Evolutionary conservation across 1,140 invertebrate species (phyloP).

Genomic region (Octopus bimaculoides): DNA sequence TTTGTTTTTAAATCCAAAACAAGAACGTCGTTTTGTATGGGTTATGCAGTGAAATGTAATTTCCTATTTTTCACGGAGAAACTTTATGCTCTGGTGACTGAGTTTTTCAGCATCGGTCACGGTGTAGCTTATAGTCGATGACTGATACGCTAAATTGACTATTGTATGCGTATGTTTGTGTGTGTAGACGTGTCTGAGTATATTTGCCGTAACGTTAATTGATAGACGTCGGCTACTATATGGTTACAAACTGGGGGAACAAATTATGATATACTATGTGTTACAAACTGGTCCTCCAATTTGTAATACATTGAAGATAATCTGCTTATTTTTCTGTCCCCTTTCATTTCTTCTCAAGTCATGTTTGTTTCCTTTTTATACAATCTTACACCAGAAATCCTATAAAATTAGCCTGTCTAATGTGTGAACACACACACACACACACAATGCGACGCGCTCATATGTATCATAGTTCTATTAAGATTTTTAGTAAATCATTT

Average conservation of each 20-base stretch:
- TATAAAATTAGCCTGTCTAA: neutral
- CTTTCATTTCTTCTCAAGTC: neutral
- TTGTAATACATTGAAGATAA: neutral
- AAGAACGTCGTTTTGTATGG: too few species aligned
- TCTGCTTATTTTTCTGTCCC: neutral
- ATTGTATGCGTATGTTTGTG: too few species aligned
- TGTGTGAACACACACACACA: neutral
- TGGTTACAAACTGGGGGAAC: constrained; percentile 1
- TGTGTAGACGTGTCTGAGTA: neutral
- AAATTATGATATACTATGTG: neutral
- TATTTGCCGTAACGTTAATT: neutral
- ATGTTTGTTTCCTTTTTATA: neutral
- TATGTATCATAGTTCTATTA: neutral
- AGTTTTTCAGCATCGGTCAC: too few species aligned
- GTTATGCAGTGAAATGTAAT: too few species aligned
- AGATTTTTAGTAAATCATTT: neutral
- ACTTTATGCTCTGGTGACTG: too few species aligned
- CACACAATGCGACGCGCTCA: neutral
- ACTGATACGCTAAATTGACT: neutral
- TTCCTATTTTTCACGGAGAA: too few species aligned
- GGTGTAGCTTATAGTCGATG: neutral
- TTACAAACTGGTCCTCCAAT: neutral
- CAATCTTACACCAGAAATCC: neutral
- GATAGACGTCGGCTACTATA: too few species aligned
- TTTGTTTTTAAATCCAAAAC: too few species aligned